These are phyloP conservation scores for Drymodes brunneopygia DNA, from an alignment of 2,113 vertebrate genomes.

Conservation along the genomic window DNA sequence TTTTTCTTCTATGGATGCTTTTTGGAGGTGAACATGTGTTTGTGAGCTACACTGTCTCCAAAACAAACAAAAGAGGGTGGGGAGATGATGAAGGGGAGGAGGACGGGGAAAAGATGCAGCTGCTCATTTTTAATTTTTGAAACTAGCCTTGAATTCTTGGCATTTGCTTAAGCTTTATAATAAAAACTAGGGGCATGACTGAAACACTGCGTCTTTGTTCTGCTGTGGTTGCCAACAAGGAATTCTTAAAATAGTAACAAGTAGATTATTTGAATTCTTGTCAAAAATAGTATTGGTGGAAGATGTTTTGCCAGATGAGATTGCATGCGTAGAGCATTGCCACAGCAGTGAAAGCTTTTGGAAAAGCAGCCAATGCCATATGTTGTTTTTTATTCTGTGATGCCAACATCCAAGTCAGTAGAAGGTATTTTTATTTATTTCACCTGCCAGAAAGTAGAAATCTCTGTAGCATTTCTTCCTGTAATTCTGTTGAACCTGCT, in stretches of 20 bases:
- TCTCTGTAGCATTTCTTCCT: neutral
- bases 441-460: neutral
- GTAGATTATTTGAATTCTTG: neutral
- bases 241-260: conserved; percentile 11
- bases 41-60: conserved; percentile 33
- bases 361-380: neutral
- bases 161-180: conserved; percentile 3
- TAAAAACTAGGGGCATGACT: neutral
- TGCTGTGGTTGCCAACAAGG: neutral
- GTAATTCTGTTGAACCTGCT: neutral
- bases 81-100: conserved; percentile 3
- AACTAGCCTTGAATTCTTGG: neutral
- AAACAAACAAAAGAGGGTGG: conserved; percentile 55
- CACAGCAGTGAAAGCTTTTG: neutral
- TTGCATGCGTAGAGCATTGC: neutral
- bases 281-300: neutral
- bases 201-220: neutral
- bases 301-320: neutral
- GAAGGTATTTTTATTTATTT: neutral
- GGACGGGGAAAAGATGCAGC: conserved; percentile 24
- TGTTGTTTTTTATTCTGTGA: neutral
- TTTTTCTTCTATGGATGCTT: neutral
- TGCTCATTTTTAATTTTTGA: conserved; percentile 34
- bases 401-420: neutral
- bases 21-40: neutral